Percentiles rank a stretch among this genome's conserved stretches.
Evolutionary conservation across 2,797 vertebrate species (phyloP).

Genomic region (Spinus olivaceus): DNA sequence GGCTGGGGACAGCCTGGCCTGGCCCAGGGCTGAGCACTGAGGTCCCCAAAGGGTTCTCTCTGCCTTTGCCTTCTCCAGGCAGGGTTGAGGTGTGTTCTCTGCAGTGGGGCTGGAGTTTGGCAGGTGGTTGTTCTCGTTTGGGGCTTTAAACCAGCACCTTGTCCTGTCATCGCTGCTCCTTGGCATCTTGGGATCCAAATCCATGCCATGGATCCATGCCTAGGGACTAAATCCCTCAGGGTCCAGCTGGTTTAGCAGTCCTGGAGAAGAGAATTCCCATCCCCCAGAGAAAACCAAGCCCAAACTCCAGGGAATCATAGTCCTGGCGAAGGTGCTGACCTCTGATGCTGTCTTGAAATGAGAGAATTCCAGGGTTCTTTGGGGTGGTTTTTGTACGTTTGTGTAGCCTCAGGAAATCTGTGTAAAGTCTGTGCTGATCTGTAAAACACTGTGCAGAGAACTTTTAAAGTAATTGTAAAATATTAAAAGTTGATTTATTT

Average conservation of each 20-base stretch:
- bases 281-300: neutral
- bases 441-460: slow-evolving; percentile 46
- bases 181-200: neutral
- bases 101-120: neutral
- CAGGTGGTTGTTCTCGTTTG: neutral
- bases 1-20: neutral
- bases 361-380: neutral
- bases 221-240: neutral
- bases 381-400: neutral
- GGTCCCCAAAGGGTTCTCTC: neutral
- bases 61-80: neutral
- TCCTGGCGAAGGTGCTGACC: neutral
- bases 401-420: neutral
- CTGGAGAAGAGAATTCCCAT: neutral
- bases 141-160: neutral
- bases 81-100: neutral
- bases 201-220: neutral
- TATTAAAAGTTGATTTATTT: slow-evolving; percentile 66
- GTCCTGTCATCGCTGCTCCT: neutral
- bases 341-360: neutral
- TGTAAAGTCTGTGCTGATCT: slow-evolving; percentile 11
- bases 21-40: neutral
- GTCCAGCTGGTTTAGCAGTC: neutral
- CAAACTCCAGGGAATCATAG: neutral
- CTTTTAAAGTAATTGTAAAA: slow-evolving; percentile 35